Percentiles rank a stretch among this genome's conserved stretches.
Conservation (phyloP, 2,113 vertebrate species). For the Triplophysa rosa region DNA sequence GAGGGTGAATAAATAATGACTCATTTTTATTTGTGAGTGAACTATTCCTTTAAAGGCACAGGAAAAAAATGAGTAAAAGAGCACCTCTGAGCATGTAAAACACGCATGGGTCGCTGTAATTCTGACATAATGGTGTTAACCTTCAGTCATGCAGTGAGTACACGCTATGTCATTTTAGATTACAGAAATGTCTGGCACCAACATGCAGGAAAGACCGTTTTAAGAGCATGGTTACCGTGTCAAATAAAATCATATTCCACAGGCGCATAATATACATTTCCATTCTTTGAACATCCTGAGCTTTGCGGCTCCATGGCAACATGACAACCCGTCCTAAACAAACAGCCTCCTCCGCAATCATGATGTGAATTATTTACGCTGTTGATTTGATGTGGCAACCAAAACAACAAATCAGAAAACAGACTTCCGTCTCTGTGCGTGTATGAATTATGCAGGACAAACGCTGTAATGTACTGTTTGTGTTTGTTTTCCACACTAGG, state of each 20-base stretch:
- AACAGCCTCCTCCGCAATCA: slow-evolving; percentile 32
- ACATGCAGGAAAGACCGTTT: background rate
- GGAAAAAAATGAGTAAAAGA: background rate
- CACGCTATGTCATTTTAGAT: no score
- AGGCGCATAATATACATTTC: slow-evolving; percentile 9
- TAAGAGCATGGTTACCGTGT: background rate
- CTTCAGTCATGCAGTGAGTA: no score
- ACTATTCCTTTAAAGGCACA: background rate
- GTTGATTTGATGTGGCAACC: slow-evolving; percentile 39
- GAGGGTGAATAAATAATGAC: no score
- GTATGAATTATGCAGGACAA: slow-evolving; percentile 19
- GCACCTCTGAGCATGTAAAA: background rate
- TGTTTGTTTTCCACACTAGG: slow-evolving; percentile 1
- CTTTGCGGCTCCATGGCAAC: slow-evolving; percentile 11
- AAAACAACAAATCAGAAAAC: slow-evolving; percentile 42
- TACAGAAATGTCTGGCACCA: background rate
- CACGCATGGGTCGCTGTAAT: background rate
- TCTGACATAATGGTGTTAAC: background rate
- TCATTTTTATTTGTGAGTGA: no score
- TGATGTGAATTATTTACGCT: slow-evolving; percentile 19
- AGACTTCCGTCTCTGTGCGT: slow-evolving; percentile 14
- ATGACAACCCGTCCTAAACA: slow-evolving; percentile 22
- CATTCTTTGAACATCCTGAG: slow-evolving; percentile 21
- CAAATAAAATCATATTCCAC: background rate
- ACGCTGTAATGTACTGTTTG: slow-evolving; percentile 20